A percentile compares a stretch with the other conserved stretches of the same genome.
phyloP scores from a whole-genome alignment of 2,113 vertebrate species.

The Calidris pygmaea region DNA sequence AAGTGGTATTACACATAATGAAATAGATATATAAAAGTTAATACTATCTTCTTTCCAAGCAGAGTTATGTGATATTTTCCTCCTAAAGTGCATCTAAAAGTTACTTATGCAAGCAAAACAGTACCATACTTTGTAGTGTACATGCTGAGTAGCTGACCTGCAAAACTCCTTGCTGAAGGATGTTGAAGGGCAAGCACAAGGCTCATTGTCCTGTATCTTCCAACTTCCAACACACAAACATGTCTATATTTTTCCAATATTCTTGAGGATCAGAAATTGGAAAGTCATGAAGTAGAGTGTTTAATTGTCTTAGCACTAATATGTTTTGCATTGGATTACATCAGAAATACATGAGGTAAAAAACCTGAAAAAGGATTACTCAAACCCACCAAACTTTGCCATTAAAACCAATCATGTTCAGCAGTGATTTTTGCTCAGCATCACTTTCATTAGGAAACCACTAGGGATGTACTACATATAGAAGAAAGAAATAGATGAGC shows the following conservation, averaged over 20 bases:
- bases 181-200: neutral
- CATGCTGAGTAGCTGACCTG: neutral
- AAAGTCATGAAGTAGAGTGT: neutral
- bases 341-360: neutral
- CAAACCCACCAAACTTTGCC: neutral
- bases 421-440: neutral
- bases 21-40: neutral
- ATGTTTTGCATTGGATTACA: neutral
- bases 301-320: rapidly evolving
- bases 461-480: neutral
- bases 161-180: neutral
- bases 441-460: neutral
- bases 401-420: neutral
- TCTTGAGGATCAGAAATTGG: neutral
- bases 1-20: neutral
- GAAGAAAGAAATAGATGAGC: neutral
- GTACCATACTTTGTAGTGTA: neutral
- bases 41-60: neutral
- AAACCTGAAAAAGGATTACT: neutral
- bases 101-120: neutral
- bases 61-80: neutral
- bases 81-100: neutral
- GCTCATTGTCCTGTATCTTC: neutral
- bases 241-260: rapidly evolving
- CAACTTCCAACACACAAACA: rapidly evolving